A percentile compares a stretch with the other conserved stretches of the same genome.
Conservation (phyloP, 2,888 invertebrate genomes). For the Drosophila picticornis region DNA sequence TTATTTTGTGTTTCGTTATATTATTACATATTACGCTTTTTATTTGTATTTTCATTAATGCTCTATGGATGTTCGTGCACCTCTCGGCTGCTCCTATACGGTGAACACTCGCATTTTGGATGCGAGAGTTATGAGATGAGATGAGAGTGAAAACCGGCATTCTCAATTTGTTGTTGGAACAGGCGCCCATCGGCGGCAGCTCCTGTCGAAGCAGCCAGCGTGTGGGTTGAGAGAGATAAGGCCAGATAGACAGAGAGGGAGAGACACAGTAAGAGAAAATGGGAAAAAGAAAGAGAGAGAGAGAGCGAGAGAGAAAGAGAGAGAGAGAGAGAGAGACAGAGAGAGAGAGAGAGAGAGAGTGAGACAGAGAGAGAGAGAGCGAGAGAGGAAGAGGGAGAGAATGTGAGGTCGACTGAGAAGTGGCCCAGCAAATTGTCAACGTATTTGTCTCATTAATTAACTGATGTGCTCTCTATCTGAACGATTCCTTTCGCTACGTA, state of each 20-base stretch:
- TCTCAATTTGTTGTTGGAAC: constrained; percentile 55
- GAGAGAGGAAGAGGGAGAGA: not conserved
- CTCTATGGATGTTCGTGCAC: constrained; percentile 20
- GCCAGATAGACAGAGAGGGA: not conserved
- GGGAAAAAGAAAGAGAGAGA: not conserved
- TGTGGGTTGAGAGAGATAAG: constrained; percentile 39
- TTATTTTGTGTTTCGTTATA: constrained; percentile 47
- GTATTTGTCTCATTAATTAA: constrained; percentile 35
- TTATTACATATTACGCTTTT: constrained; percentile 34
- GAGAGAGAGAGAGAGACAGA: not conserved
- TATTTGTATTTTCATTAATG: constrained; percentile 25
- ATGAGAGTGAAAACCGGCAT: constrained; percentile 54
- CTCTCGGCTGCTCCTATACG: constrained; percentile 16
- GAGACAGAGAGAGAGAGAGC: not conserved
- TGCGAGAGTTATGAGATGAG: constrained; percentile 30
- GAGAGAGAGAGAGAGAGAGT: not conserved
- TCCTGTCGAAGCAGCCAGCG: constrained; percentile 32
- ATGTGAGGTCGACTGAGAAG: constrained; percentile 26
- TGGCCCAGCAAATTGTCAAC: constrained; percentile 38
- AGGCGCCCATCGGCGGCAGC: constrained; percentile 20
- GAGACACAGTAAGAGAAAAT: not conserved
- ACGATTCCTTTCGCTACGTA: constrained; percentile 23
- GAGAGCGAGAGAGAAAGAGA: not conserved
- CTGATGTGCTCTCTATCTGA: constrained; percentile 16
- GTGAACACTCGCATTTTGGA: constrained; percentile 3